Evolutionary conservation across 2,797 vertebrate species (phyloP).

Genomic region (Pipistrellus pipistrellus): DNA sequence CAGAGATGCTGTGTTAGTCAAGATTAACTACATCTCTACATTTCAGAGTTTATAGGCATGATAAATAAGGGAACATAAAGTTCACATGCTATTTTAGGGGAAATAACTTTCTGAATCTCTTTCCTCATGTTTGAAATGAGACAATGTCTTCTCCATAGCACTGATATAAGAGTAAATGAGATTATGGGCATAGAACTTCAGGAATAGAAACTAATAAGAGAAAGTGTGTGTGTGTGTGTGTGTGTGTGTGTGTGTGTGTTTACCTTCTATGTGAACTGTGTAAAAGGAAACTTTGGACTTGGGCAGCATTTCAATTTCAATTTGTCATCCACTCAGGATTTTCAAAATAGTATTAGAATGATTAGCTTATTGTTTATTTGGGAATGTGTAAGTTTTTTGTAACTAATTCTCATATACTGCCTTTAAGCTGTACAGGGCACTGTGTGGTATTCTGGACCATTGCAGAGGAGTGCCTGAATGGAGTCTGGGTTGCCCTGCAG

Average conservation of each 20-base stretch:
- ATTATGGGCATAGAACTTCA: neutral
- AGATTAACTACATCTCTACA: neutral
- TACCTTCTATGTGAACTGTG: neutral
- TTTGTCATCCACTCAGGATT: neutral
- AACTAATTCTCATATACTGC: neutral
- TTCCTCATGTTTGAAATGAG: neutral
- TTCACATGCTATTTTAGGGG: neutral
- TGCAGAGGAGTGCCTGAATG: neutral
- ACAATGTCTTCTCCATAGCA: neutral
- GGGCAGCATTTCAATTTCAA: neutral
- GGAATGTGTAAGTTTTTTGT: neutral
- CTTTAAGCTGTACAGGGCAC: neutral
- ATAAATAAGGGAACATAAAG: neutral
- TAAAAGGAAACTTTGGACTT: neutral
- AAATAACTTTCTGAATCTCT: constrained; percentile 24
- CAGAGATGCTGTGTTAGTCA: neutral
- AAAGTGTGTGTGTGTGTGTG: neutral
- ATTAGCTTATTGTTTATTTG: constrained; percentile 9
- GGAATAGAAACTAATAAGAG: neutral
- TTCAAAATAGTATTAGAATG: constrained; percentile 32
- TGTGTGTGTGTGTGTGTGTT: neutral
- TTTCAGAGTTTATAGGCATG: neutral
- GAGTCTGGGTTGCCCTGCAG: neutral
- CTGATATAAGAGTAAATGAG: neutral
- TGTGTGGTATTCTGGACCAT: neutral